Base-by-base conservation (phyloP, 1,140 invertebrate species). In the Anadara kagoshimensis region DNA sequence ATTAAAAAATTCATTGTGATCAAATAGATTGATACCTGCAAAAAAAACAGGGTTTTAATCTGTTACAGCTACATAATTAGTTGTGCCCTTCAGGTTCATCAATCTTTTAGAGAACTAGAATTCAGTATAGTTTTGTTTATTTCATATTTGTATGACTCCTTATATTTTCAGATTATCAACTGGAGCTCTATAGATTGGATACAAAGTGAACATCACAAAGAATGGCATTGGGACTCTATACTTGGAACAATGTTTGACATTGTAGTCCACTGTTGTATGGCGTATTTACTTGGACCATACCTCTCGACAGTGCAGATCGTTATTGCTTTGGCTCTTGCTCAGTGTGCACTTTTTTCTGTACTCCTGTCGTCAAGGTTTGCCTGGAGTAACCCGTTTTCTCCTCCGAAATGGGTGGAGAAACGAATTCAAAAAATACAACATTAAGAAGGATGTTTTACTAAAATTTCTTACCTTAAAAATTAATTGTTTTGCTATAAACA, bases 121-220 rank as follows among this genome's bases (percentile, higher is more conserved):
- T n/a, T n/a, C n/a, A n/a, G 7, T 36, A 3, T 36, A 36, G 7
- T 2, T 36, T 36, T 36, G 29, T 3, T 36, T 36, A 7, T 36
- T 36, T 36, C 29, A 2, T 2, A 36, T 3, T 2, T 36, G 7
- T 36, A 3, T 36, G 29, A 36, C 29, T 36, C 29, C 2, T 36
- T 36, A 3, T 36, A 36, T 36, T 78, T 67, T 43, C 62, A 86
- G 84, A 82, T 86, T n/a, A 79, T 86, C 2, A 83, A 78, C 57
- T 86, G 85, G 85, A 86, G 85, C 76, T 85, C 82, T 26, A 68
- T 86, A 41, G 85, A 86, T 45, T 85, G 79, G 78, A 73, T 73
- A 14, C 73, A 78, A 18, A 83, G 75, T 63, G 24, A 80, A 18
- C 58, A 72, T 36, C 57, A 64, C 7, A 59, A 75, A 5, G 58